These are phyloP conservation scores for Mobula birostris DNA, from an alignment of 2,113 vertebrate species.

Conservation along the genomic window DNA sequence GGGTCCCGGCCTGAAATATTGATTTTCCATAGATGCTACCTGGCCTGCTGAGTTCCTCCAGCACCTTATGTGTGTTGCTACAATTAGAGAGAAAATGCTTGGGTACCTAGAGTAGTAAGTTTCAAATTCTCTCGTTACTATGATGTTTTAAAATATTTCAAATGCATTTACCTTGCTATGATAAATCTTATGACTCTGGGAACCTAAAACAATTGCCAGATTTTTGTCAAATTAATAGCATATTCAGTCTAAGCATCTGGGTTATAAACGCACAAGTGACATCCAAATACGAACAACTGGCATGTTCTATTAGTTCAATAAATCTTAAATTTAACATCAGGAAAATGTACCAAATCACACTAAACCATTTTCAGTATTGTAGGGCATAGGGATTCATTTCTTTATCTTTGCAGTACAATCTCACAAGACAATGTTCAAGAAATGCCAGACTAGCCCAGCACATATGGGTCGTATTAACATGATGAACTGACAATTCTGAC, in stretches of 20 bases:
- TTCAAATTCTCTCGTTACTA: not conserved
- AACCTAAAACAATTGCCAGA: not conserved
- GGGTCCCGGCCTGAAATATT: too few relatives aligned
- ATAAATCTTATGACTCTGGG: not conserved
- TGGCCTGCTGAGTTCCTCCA: too few relatives aligned
- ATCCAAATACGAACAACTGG: not conserved
- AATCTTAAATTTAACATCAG: constrained; percentile 22
- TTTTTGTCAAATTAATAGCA: not conserved
- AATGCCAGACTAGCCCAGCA: not conserved
- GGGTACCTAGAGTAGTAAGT: too few relatives aligned
- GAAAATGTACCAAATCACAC: constrained; percentile 20
- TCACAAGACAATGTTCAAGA: not conserved
- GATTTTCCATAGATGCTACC: too few relatives aligned
- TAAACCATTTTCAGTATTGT: not conserved
- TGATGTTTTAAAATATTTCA: not conserved
- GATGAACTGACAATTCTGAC: not conserved
- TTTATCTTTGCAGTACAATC: not conserved
- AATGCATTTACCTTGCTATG: not conserved
- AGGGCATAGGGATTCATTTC: not conserved
- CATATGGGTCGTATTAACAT: constrained; percentile 24
- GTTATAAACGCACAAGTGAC: not conserved
- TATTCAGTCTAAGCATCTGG: not conserved
- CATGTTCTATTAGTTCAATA: not conserved
- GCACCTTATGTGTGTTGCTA: too few relatives aligned
- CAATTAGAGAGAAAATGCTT: not conserved